A percentile compares a stretch with the other conserved stretches of the same genome.
phyloP scores from a whole-genome alignment of 2,113 vertebrate genomes.

The Petroica traversi region DNA sequence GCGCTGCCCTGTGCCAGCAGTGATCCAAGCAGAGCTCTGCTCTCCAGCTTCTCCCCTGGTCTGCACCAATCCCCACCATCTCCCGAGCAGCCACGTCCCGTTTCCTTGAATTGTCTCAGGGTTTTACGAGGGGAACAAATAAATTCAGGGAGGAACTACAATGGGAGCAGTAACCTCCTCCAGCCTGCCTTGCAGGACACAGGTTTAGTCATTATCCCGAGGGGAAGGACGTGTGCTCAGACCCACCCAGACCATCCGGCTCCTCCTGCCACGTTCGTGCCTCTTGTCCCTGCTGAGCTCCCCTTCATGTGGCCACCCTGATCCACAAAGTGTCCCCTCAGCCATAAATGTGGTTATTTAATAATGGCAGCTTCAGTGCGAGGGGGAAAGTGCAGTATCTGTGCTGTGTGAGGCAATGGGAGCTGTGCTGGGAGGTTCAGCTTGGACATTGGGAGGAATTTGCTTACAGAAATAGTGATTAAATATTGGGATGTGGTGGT shows the following conservation, averaged over 20 bases:
- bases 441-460: background rate
- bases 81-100: background rate
- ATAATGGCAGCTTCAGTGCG: fast-evolving
- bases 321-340: background rate
- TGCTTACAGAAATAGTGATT: background rate
- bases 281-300: background rate
- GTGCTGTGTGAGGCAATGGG: fast-evolving
- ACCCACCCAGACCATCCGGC: background rate
- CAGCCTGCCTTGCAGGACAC: background rate
- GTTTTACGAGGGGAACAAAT: background rate
- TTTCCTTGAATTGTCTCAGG: slow-evolving; percentile 20
- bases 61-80: fast-evolving
- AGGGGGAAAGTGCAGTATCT: fast-evolving
- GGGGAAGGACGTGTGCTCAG: background rate
- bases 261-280: fast-evolving
- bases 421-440: too few species aligned
- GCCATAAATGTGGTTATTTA: background rate
- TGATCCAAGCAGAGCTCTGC: background rate
- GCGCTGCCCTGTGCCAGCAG: background rate
- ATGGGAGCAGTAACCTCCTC: background rate
- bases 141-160: background rate
- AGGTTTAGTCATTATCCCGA: background rate
- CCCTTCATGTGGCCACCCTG: fast-evolving
- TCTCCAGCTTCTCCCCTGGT: background rate
- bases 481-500: background rate